These are phyloP conservation scores for Desmodus rotundus DNA, from an alignment of 2,113 vertebrate genomes.

Conservation along the genomic window DNA sequence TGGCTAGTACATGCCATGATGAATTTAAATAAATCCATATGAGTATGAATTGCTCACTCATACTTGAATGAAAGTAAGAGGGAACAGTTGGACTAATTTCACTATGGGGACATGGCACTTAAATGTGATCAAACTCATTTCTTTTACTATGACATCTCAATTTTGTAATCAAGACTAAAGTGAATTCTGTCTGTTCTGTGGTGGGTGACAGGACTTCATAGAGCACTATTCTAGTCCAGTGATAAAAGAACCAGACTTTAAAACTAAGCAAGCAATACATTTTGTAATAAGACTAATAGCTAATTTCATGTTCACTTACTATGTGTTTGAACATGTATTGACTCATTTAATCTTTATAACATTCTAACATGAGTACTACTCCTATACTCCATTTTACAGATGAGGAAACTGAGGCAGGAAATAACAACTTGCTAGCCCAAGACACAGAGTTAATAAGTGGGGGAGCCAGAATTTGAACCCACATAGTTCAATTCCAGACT, in stretches of 20 bases:
- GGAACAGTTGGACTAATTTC: constrained; percentile 61
- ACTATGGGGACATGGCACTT: constrained; percentile 52
- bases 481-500: background rate
- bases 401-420: background rate
- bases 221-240: background rate
- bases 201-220: background rate
- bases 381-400: background rate
- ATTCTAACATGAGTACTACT: background rate
- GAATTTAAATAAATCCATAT: constrained; percentile 72
- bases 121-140: constrained; percentile 59
- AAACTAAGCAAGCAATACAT: background rate
- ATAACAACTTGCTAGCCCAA: background rate
- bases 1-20: constrained; percentile 60
- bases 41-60: constrained; percentile 48
- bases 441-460: background rate
- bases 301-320: background rate
- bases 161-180: constrained; percentile 42
- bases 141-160: constrained; percentile 55
- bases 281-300: background rate
- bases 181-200: background rate
- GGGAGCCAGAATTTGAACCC: background rate
- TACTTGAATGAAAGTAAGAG: constrained; percentile 41
- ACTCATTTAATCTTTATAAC: background rate
- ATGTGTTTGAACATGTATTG: background rate
- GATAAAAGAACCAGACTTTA: background rate